A percentile compares a stretch with the other conserved stretches of the same genome.
These are phyloP conservation scores for Euspilapteryx auroguttella DNA, from an alignment of 2,888 invertebrate species.

Conservation along the genomic window DNA sequence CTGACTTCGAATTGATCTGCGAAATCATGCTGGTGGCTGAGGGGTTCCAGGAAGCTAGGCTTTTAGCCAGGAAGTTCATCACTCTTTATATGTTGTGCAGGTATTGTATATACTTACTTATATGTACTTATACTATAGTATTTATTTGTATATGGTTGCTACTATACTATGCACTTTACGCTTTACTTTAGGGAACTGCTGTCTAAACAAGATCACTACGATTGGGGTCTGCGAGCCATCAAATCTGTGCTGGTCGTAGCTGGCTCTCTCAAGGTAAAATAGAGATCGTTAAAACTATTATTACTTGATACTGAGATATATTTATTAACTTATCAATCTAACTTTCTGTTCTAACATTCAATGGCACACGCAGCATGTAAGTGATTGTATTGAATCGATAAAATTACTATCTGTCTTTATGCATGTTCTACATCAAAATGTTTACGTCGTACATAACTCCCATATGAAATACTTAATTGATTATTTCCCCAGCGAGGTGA, in stretches of 20 bases:
- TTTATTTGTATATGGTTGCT: neutral
- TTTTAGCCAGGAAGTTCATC: slow-evolving; percentile 91
- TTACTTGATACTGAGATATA: no score
- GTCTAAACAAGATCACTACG: slow-evolving; percentile 95
- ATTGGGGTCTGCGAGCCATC: slow-evolving; percentile 94
- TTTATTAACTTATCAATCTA: no score
- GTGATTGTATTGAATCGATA: no score
- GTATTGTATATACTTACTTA: neutral
- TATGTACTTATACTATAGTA: neutral
- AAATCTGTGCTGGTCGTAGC: slow-evolving; percentile 95
- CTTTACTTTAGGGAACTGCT: slow-evolving; percentile 76
- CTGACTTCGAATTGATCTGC: slow-evolving; percentile 93
- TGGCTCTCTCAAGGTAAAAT: slow-evolving; percentile 76
- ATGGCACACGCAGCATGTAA: no score
- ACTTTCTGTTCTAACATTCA: no score
- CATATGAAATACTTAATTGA: no score
- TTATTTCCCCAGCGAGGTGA: slow-evolving; percentile 76
- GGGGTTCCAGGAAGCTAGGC: slow-evolving; percentile 89
- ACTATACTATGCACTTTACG: neutral
- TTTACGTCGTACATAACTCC: no score
- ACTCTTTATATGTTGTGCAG: slow-evolving; percentile 85
- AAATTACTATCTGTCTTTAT: no score
- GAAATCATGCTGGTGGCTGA: slow-evolving; percentile 97
- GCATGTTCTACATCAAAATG: no score
- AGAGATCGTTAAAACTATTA: neutral